These are phyloP conservation scores for Plestiodon gilberti DNA, from an alignment of 2,113 vertebrate genomes.

Conservation along the genomic window DNA sequence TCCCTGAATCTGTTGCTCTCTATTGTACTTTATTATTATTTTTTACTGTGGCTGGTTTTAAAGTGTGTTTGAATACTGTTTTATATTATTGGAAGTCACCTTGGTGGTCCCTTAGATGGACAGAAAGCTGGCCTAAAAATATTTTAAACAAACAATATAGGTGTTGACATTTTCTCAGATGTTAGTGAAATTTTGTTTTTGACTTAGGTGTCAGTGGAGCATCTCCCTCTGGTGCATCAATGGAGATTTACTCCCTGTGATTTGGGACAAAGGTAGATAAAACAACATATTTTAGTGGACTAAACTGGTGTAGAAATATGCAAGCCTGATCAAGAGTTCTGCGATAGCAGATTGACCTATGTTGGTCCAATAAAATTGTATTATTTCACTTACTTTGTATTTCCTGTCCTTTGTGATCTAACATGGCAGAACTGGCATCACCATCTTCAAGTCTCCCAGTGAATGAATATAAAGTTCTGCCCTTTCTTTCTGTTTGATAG, in stretches of 20 bases:
- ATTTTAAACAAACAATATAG: too few species aligned
- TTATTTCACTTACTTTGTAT: neutral
- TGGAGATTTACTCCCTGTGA: neutral
- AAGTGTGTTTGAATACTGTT: too few species aligned
- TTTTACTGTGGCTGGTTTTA: too few species aligned
- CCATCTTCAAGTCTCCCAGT: neutral
- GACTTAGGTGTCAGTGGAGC: neutral
- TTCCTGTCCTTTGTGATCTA: neutral
- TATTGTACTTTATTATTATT: too few species aligned
- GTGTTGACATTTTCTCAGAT: neutral
- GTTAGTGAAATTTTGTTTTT: neutral
- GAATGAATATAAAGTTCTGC: neutral
- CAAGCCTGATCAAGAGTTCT: neutral
- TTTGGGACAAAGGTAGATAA: neutral
- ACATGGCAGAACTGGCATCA: neutral
- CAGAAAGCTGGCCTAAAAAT: too few species aligned
- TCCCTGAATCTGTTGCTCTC: too few species aligned
- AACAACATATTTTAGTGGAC: neutral
- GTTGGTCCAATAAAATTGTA: neutral
- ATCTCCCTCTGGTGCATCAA: neutral
- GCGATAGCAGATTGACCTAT: neutral
- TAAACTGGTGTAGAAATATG: neutral
- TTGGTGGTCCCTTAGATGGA: too few species aligned
- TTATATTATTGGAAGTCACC: too few species aligned
- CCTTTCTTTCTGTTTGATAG: neutral